Conservation (phyloP, 2,888 invertebrate genomes). For the Meta bourneti region DNA sequence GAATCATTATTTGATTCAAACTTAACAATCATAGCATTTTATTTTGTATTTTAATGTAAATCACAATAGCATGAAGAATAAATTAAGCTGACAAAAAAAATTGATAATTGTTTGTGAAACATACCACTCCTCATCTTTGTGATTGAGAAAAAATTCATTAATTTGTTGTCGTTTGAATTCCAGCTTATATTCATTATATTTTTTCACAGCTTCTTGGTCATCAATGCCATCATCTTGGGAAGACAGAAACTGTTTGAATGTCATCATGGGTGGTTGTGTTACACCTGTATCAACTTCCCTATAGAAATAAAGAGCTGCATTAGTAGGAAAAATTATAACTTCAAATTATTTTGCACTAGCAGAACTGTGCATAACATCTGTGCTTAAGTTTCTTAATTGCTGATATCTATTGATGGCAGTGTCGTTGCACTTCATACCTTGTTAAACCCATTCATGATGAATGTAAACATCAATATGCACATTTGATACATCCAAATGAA, state of each 20-base stretch:
- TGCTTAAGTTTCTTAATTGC: no score
- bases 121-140: conserved; percentile 99
- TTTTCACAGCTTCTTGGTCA: conserved; percentile 96
- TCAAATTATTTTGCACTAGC: no score
- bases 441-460: no score
- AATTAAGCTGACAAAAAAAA: not conserved
- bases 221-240: conserved; percentile 99
- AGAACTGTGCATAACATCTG: no score
- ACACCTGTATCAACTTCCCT: conserved; percentile 82
- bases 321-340: no score
- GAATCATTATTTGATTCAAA: no score
- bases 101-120: conserved; percentile 80
- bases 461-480: no score
- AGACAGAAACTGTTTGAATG: conserved; percentile 96
- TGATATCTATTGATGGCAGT: no score
- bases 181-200: conserved; percentile 98
- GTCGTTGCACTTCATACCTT: no score
- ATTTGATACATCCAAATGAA: no score
- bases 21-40: no score
- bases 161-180: conserved; percentile 97
- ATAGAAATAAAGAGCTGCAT: not conserved
- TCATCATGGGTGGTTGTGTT: conserved; percentile 96
- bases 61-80: not conserved
- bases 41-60: not conserved
- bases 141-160: conserved; percentile 98